Conservation (phyloP, 2,888 invertebrate species). For the Tinea trinotella region DNA sequence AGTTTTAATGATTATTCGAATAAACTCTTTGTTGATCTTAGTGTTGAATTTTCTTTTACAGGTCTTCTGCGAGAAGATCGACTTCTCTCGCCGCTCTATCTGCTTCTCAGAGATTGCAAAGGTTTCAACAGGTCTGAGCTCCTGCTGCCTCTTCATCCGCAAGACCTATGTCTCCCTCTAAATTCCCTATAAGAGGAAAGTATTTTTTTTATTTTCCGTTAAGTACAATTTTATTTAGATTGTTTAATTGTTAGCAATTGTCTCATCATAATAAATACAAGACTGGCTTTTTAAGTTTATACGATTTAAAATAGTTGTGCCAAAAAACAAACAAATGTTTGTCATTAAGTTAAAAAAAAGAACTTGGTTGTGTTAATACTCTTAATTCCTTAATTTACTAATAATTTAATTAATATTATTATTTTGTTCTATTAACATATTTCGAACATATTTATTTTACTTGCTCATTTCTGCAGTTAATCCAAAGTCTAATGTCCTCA, state of each 20-base stretch:
- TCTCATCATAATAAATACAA: not conserved
- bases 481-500: too few relatives aligned
- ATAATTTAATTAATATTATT: too few relatives aligned
- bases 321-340: not conserved
- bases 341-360: not conserved
- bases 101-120: slow-evolving; percentile 86
- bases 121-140: slow-evolving; percentile 83
- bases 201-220: not conserved
- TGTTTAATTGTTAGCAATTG: not conserved
- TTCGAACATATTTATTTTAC: too few relatives aligned
- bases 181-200: not conserved
- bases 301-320: not conserved
- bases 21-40: too few relatives aligned
- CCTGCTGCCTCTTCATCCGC: slow-evolving; percentile 83
- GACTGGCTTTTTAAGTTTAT: not conserved
- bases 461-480: too few relatives aligned
- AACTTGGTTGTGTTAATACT: too few relatives aligned
- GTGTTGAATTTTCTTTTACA: too few relatives aligned
- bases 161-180: slow-evolving; percentile 29
- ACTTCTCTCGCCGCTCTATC: slow-evolving; percentile 84
- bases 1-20: too few relatives aligned
- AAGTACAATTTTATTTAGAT: slow-evolving; percentile 4
- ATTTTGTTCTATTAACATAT: too few relatives aligned
- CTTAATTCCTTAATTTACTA: too few relatives aligned
- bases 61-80: slow-evolving; percentile 89